phyloP scores from a whole-genome alignment of 2,113 vertebrate species.

The Myxocyprinus asiaticus region DNA sequence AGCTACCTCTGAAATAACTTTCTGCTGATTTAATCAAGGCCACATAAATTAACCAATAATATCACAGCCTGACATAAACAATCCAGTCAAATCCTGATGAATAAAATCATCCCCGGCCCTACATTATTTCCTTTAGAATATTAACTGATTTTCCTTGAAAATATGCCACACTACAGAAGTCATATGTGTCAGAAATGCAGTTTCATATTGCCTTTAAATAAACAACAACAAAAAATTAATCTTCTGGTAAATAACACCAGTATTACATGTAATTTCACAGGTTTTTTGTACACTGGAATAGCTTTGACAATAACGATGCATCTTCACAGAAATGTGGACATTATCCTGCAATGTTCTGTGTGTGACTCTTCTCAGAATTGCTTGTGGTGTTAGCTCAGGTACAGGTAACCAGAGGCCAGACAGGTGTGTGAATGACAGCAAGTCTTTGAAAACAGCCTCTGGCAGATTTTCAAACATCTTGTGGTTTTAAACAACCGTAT shows the following conservation, averaged over 20 bases:
- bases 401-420: constrained; percentile 8
- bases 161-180: no score
- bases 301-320: background rate
- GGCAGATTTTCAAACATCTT: constrained; percentile 34
- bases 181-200: no score
- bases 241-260: background rate
- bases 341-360: background rate
- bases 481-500: constrained; percentile 21
- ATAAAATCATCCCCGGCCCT: no score
- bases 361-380: background rate
- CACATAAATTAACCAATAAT: no score
- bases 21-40: no score
- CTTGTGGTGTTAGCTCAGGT: background rate
- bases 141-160: no score
- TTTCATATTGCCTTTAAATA: background rate
- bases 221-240: background rate
- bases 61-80: no score
- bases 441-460: constrained; percentile 21
- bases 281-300: background rate
- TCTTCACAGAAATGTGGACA: background rate
- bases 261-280: background rate
- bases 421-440: background rate
- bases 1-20: no score
- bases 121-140: no score
- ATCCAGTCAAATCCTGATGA: no score